These are phyloP conservation scores for Siniperca scherzeri DNA, from an alignment of 2,797 vertebrate genomes.

Conservation along the genomic window DNA sequence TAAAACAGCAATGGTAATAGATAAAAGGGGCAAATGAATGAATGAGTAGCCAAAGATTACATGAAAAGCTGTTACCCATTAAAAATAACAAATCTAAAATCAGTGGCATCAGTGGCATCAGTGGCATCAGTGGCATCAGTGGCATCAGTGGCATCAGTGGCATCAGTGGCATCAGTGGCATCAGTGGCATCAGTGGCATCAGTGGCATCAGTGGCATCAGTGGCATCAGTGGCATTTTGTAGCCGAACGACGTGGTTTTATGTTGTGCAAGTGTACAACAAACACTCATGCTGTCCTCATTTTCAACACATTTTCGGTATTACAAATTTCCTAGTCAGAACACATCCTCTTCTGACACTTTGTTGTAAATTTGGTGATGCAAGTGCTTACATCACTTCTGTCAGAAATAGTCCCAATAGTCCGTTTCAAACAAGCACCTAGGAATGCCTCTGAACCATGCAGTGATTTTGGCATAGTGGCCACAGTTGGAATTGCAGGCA, in stretches of 20 bases:
- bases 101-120: neutral
- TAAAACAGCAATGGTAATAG: neutral
- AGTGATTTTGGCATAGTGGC: too few relatives aligned
- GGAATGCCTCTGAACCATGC: too few relatives aligned
- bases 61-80: neutral
- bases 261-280: neutral
- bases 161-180: too few relatives aligned
- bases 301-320: neutral
- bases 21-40: neutral
- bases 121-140: too few relatives aligned
- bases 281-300: neutral
- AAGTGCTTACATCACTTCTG: too few relatives aligned
- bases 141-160: neutral
- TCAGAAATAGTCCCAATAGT: too few relatives aligned
- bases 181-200: neutral
- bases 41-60: neutral
- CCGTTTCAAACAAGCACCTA: too few relatives aligned
- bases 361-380: too few relatives aligned
- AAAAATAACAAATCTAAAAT: neutral
- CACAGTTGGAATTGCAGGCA: too few relatives aligned
- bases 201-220: too few relatives aligned
- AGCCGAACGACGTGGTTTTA: neutral
- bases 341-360: neutral
- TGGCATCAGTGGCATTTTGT: neutral
- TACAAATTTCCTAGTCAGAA: neutral